Base-by-base conservation (phyloP, 2,797 vertebrate genomes). In the Smutsia temminckii region DNA sequence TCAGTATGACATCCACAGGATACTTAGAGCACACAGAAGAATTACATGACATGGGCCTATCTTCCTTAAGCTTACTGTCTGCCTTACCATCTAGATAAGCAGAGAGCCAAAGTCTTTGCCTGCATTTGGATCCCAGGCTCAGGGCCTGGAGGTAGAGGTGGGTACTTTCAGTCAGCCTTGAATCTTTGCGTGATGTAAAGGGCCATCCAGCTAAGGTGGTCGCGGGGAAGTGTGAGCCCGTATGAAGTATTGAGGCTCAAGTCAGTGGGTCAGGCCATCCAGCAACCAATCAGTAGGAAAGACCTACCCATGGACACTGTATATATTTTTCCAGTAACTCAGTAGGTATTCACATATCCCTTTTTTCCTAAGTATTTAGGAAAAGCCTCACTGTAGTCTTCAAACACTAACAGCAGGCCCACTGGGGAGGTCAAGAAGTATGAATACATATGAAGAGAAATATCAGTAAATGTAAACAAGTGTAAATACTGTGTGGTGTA, bases 231-330 rank as follows among this genome's bases (percentile, higher is more conserved):
- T 5, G 8, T 80, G 32, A 9, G 34, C 40, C 68, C 10, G 20
- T 59, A 46, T 46, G 29, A 94, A 84, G 84, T 78, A 81, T 51
- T 79, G 78, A n/a, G 10, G 61, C 59, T 74, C 46, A 93, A 94
- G 32, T 68, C 61, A 90, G 83, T 23, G 12, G 20, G 32, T 80
- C 18, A 92, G 27, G 18, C 20, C 42, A 68, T 2, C 42, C 53
- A 77, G 71, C 8, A 66, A 69, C 12, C 11, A 61, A 23, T 66
- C 29, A 40, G 20, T 4, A 81, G 32, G 6, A 40, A 86, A 77
- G 37, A 66, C 7, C 42, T 61, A 6, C 55, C 29, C 51, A 13
- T 59, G 27, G 40, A 78, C 49, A 46, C 17, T 23, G 20, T 57
- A 2, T 59, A 2, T 85, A 49, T 81, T 93, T 94, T 72, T 78